Conservation (phyloP, 2,113 vertebrate genomes). For the Ciconia maguari region DNA sequence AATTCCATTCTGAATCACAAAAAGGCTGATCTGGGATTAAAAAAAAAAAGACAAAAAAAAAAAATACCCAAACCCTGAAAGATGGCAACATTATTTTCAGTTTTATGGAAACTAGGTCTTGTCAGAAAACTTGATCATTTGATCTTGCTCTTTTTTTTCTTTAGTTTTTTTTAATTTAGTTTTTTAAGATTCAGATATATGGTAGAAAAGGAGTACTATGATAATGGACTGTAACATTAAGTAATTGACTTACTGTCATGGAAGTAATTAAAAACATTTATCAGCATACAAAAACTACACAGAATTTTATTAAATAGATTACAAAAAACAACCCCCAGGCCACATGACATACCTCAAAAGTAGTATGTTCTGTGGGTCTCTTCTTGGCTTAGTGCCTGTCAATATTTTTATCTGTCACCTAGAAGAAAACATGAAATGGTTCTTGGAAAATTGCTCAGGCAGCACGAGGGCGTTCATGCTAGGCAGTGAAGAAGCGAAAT, state of each 20-base stretch:
- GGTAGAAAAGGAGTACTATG: background rate
- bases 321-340: background rate
- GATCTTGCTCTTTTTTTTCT: background rate
- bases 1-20: background rate
- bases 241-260: background rate
- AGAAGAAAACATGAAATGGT: background rate
- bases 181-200: background rate
- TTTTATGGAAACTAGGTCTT: background rate
- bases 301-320: background rate
- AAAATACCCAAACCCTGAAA: background rate
- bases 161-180: background rate
- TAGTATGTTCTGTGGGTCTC: background rate
- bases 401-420: background rate
- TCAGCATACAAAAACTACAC: background rate
- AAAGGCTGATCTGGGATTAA: background rate
- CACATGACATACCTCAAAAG: background rate
- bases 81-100: background rate
- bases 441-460: background rate
- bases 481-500: background rate
- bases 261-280: slow-evolving; percentile 47
- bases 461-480: background rate
- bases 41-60: background rate
- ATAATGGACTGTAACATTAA: slow-evolving; percentile 28
- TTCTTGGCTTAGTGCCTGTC: background rate
- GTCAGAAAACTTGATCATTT: background rate